phyloP scores from a whole-genome alignment of 2,888 invertebrate species.

The Euzetes globulus region DNA sequence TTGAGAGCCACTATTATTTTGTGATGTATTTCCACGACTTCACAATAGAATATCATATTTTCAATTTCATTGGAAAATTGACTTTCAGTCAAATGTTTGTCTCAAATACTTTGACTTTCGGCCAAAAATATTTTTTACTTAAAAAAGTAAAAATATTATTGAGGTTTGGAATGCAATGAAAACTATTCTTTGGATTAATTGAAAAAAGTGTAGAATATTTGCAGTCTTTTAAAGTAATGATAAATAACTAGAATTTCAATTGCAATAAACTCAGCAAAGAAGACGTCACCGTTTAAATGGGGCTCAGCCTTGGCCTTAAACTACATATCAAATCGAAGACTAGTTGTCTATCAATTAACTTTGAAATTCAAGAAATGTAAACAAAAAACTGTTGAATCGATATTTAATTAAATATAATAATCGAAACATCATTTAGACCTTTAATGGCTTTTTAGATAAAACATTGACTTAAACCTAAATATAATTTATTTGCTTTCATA shows the following conservation, averaged over 20 bases:
- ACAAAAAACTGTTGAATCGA: neutral
- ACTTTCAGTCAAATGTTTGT: neutral
- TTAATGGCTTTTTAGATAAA: neutral
- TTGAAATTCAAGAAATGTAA: neutral
- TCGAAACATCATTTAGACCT: neutral
- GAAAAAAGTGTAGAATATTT: neutral
- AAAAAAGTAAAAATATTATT: too few relatives aligned
- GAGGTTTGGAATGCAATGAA: neutral
- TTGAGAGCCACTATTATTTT: neutral
- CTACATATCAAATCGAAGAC: neutral
- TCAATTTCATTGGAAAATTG: neutral
- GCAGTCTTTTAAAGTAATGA: neutral
- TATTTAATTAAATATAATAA: neutral
- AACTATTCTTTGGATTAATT: neutral
- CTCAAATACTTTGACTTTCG: neutral
- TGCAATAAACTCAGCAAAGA: neutral
- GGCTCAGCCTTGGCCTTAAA: conserved; percentile 9
- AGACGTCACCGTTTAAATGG: neutral
- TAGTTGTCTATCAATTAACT: neutral
- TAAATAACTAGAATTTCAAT: too few relatives aligned
- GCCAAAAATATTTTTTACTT: neutral
- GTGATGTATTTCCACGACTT: neutral
- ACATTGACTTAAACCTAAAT: neutral
- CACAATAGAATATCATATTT: neutral
- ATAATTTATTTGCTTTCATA: too few relatives aligned